Evolutionary conservation across 2,888 invertebrate genomes (phyloP).

Genomic region (Ophion costatus): DNA sequence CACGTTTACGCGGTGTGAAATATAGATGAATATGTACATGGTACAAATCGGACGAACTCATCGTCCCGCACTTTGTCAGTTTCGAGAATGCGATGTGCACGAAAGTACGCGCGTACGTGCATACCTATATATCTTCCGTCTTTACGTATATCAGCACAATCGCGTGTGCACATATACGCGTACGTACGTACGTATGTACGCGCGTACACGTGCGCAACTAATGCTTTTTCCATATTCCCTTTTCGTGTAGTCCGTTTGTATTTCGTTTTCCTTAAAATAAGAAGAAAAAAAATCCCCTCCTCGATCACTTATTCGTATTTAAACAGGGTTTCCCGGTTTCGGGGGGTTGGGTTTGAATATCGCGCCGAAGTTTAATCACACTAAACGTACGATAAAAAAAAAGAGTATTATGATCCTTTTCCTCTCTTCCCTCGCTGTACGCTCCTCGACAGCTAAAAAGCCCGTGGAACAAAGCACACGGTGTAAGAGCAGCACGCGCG

Average conservation of each 20-base stretch:
- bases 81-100: constrained; percentile 19
- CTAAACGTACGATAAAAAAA: constrained; percentile 68
- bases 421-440: constrained; percentile 33
- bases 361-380: constrained; percentile 64
- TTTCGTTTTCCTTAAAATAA: constrained; percentile 17
- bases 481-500: constrained; percentile 57
- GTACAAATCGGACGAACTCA: not conserved
- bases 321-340: constrained; percentile 57
- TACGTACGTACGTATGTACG: constrained; percentile 23
- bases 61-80: constrained; percentile 31
- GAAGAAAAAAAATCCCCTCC: constrained; percentile 17
- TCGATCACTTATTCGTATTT: constrained; percentile 53
- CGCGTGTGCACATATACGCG: not conserved
- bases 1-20: not conserved
- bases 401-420: constrained; percentile 71
- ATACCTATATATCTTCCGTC: not conserved
- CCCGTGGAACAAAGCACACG: constrained; percentile 77
- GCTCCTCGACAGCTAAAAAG: constrained; percentile 73
- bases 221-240: constrained; percentile 37
- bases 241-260: constrained; percentile 1
- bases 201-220: not conserved
- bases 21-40: constrained; percentile 18
- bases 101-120: not conserved
- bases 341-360: constrained; percentile 60
- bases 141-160: too few species aligned